Evolutionary conservation across 1,140 invertebrate species (phyloP), one percentile per base, ranked within the genome.

Genomic region (Drosophila sproati): DNA sequence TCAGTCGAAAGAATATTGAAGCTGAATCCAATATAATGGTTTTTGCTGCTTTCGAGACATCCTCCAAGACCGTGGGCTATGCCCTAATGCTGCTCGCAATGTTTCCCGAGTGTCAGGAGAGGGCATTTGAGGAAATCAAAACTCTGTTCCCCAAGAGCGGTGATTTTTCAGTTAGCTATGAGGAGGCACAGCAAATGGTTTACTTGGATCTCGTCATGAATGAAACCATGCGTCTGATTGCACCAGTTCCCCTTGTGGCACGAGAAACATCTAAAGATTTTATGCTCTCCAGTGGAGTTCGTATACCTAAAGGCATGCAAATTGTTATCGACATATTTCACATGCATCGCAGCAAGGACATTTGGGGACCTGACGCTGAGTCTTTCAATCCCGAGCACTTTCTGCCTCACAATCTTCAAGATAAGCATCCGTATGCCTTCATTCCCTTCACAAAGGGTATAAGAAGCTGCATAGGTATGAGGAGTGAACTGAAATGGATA

Each of bases 121-220:
- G 92, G 80, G 91, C 94, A 2, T 93, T 94, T 55, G 92, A 95
- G 34, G 96, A 96, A 91, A 74, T 96, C 37, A 89, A 93, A 56
- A 48, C 85, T 32, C 93, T 96, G 4, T 95, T 95, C 82, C 94
- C 93, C 10, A 8, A 73, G 2, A 71, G 87, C 37, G 82, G 68
- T 8, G 78, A 93, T 57, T 78, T 91, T 32, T 82, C 93, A 39
- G 90, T 93, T 0, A 94, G 93, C 5, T 93, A 93, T 67, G 92
- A 94, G 5, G 94, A 95, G 60, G 68, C 95, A 0, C 80, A 93
- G 28, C 79, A 94, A 55, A 94, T 97, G 94, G 94, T 93, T 45
- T 95, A 96, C 76, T 92, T 95, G 28, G 95, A 95, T 66, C 93
- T 94, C 62, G 94, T 94, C 1, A 93, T 96, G 3, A 95, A 95